Percentiles rank a stretch among this genome's conserved stretches.
These are phyloP conservation scores for Notodromas monacha DNA, from an alignment of 2,888 invertebrate genomes.

Conservation along the genomic window DNA sequence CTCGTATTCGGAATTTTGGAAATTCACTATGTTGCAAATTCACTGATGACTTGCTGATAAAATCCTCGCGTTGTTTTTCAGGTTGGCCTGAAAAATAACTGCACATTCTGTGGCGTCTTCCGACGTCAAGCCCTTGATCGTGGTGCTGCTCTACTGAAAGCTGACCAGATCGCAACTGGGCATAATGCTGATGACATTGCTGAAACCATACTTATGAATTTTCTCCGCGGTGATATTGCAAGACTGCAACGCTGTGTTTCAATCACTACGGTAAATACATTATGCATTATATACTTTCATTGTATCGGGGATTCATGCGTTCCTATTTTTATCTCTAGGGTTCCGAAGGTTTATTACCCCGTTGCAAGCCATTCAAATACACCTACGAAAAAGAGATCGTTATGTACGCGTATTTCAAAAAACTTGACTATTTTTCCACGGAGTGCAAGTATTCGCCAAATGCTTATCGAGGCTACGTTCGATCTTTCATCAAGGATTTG, in stretches of 20 bases:
- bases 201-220: conserved; percentile 91
- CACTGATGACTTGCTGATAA: background rate
- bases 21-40: background rate
- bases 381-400: conserved; percentile 97
- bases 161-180: conserved; percentile 78
- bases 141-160: conserved; percentile 55
- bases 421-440: conserved; percentile 84
- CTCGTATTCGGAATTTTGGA: background rate
- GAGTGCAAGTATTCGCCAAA: conserved; percentile 96
- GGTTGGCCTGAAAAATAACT: conserved; percentile 67
- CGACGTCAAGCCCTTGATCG: conserved; percentile 77
- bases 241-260: conserved; percentile 65
- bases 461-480: conserved; percentile 71
- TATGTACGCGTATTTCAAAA: conserved; percentile 90
- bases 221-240: conserved; percentile 80
- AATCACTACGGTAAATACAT: conserved; percentile 36
- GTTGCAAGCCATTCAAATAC: conserved; percentile 85
- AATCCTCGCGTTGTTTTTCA: conserved; percentile 13
- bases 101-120: conserved; percentile 83
- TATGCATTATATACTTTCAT: background rate
- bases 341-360: conserved; percentile 44
- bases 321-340: conserved; percentile 15
- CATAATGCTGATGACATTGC: conserved; percentile 94
- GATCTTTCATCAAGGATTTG: conserved; percentile 65
- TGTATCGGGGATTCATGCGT: too few species aligned